These are phyloP conservation scores for Cataglyphis livida DNA, from an alignment of 2,888 invertebrate genomes.

Conservation along the genomic window DNA sequence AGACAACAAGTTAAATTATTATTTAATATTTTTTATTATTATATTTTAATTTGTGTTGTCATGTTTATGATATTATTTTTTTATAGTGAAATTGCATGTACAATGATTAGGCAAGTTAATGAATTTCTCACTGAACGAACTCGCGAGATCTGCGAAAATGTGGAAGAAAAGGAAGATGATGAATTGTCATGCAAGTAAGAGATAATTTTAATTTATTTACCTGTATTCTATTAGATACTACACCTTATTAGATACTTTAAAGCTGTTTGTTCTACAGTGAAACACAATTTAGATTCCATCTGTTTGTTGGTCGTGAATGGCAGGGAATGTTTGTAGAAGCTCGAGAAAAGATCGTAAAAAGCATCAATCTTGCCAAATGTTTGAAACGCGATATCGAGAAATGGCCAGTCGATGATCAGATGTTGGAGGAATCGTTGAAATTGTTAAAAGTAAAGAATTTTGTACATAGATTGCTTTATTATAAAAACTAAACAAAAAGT, in stretches of 20 bases:
- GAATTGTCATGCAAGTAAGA: conserved; percentile 73
- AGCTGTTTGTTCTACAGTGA: conserved; percentile 56
- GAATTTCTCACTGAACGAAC: conserved; percentile 86
- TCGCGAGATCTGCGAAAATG: conserved; percentile 79
- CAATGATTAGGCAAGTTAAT: conserved; percentile 86
- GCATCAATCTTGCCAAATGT: conserved; percentile 93
- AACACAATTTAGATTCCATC: conserved; percentile 86
- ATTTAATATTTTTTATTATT: conserved; percentile 7
- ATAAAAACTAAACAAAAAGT: conserved; percentile 34
- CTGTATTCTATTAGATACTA: neutral
- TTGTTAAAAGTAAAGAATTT: conserved; percentile 86
- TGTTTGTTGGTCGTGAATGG: conserved; percentile 91
- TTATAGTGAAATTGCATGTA: conserved; percentile 86
- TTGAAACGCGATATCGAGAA: conserved; percentile 90
- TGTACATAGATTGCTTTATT: conserved; percentile 28
- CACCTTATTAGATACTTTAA: conserved; percentile 6
- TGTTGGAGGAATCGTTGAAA: conserved; percentile 88
- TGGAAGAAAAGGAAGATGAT: conserved; percentile 70
- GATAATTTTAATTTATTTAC: conserved; percentile 33
- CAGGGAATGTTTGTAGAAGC: conserved; percentile 93
- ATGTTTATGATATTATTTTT: conserved; percentile 36
- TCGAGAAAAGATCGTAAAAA: conserved; percentile 92
- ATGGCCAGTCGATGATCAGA: conserved; percentile 86
- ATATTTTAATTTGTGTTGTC: neutral
- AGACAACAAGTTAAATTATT: neutral